Conservation (phyloP, 1,140 invertebrate genomes). For the Fopius arisanus region DNA sequence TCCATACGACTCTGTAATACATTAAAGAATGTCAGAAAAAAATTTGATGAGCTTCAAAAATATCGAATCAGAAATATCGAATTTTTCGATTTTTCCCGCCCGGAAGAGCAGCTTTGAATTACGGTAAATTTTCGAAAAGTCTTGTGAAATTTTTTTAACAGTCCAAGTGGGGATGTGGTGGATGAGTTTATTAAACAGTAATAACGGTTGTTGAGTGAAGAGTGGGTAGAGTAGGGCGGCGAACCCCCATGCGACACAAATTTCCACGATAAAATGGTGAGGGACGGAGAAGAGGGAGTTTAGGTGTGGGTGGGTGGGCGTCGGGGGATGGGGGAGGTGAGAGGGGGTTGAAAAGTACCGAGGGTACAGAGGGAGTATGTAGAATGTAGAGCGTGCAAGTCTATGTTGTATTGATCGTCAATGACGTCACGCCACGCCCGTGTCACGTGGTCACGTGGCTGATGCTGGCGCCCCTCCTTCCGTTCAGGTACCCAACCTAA, state of each 20-base stretch:
- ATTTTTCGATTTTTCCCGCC: no score
- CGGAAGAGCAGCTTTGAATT: no score
- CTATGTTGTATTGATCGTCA: slow-evolving; percentile 60
- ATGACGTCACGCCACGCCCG: slow-evolving; percentile 64
- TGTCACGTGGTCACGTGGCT: slow-evolving; percentile 57
- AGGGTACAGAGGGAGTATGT: neutral
- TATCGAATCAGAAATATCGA: no score
- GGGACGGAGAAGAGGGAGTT: slow-evolving; percentile 29
- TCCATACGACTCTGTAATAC: no score
- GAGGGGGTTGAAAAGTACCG: neutral
- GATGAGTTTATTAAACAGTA: slow-evolving; percentile 21
- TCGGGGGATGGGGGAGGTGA: neutral
- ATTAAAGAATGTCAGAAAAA: no score
- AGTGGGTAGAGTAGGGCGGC: slow-evolving; percentile 5
- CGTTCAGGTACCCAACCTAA: slow-evolving; percentile 8
- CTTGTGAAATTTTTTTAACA: no score
- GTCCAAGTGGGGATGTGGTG: no score
- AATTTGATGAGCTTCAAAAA: no score
- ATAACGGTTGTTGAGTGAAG: slow-evolving; percentile 11
- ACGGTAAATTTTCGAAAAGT: no score
- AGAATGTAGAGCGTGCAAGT: slow-evolving; percentile 29
- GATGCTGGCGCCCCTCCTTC: slow-evolving; percentile 33
- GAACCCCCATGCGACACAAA: slow-evolving; percentile 3
- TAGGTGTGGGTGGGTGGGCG: no score
- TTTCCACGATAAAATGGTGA: slow-evolving; percentile 4